A percentile compares a stretch with the other conserved stretches of the same genome.
These are phyloP conservation scores for Fistularia commersonii DNA, from an alignment of 2,797 vertebrate genomes.

Conservation along the genomic window DNA sequence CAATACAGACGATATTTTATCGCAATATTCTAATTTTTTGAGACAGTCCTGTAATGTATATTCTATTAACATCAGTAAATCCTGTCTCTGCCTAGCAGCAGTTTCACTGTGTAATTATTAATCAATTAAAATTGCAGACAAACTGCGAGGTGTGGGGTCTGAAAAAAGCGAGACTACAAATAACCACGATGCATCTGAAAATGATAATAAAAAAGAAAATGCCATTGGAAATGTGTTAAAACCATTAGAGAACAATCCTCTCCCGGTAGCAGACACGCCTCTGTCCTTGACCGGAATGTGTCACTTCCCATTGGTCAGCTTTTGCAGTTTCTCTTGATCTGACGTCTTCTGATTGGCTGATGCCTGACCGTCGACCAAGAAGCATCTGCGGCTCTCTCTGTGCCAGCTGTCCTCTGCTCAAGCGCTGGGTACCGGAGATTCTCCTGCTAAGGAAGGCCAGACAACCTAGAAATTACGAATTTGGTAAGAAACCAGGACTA, in stretches of 20 bases:
- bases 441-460: slow-evolving; percentile 19
- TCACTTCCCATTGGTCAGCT: slow-evolving; percentile 44
- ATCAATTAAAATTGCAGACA: no score
- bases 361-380: slow-evolving; percentile 1
- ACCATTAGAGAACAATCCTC: slow-evolving; percentile 17
- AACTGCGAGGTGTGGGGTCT: no score
- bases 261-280: slow-evolving; percentile 38
- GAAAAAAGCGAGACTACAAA: no score
- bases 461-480: slow-evolving; percentile 20
- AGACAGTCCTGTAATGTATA: no score
- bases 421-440: slow-evolving; percentile 39
- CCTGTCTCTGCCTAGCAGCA: no score
- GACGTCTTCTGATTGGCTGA: slow-evolving; percentile 47
- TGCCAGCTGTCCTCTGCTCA: slow-evolving; percentile 67
- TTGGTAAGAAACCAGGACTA: slow-evolving; percentile 14
- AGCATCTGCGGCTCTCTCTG: slow-evolving; percentile 62
- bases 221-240: no score
- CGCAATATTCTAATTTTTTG: no score
- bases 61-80: no score
- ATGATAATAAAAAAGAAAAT: no score
- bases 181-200: no score
- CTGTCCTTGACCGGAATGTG: slow-evolving; percentile 17
- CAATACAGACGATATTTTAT: no score
- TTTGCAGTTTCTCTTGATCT: background rate
- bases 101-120: no score